Evolutionary conservation across 2,888 invertebrate species (phyloP), one percentile per base, ranked within the genome.

Genomic region (Dynastes hyllus): DNA sequence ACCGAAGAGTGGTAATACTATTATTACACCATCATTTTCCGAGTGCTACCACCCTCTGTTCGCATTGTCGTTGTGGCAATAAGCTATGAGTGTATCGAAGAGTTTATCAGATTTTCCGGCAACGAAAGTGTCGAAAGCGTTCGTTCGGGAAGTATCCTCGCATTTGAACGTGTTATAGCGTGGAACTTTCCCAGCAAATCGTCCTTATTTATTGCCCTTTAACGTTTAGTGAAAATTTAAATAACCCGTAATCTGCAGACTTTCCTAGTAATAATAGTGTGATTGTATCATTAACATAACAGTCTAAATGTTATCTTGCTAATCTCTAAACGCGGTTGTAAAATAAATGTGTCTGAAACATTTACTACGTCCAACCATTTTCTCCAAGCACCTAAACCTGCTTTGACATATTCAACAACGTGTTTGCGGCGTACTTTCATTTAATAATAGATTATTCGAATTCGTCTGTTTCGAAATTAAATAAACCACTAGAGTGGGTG

Each of bases 11-110:
- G 73, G 73, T 58, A 73, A 61, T 73, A 58, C 73, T 58, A 73
- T 73, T 73, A 73, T 73, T 73, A 73, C 58, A 11, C 73, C 22
- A 37, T 73, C 22, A 37, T 73, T 73, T 58, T 58, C 58, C 16
- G 40, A 45, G 22, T 4, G 9, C 37, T 32, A 55, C 58, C 73
- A 37, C 58, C 73, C 40, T 58, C 50, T 6, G 16, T 27, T 58
- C 58, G 58, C n/a, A 45, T 73, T 58, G 58, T 55, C 58, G 73
- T 73, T 61, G 16, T 58, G 37, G 58, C 37, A 58, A 73, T 73
- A 58, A 11, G 58, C 40, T 32, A 22, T 16, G 29, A 40, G 37
- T 73, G 58, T 58, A 73, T 58, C 37, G 73, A 58, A 73, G 58
- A 58, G 53, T 70, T 70, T 70, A 70, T 70, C 53, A 53, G 53